Conservation (phyloP, 2,113 vertebrate species). For the Phoxinus phoxinus region DNA sequence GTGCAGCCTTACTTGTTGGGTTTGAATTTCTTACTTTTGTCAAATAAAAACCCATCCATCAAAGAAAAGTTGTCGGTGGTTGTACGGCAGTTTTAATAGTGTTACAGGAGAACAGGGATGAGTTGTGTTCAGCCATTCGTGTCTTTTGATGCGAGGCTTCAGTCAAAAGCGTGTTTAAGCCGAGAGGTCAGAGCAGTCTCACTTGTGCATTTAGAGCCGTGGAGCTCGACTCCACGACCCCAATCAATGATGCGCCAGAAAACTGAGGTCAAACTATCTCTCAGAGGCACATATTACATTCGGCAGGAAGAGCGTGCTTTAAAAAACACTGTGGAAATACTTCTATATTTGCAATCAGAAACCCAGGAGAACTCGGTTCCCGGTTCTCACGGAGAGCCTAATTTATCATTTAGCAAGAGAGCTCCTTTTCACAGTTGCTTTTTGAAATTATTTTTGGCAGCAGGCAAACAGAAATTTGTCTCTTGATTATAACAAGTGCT, state of each 20-base stretch:
- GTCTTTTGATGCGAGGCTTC: conserved; percentile 20
- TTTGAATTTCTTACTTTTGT: conserved; percentile 32
- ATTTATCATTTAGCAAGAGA: conserved; percentile 20
- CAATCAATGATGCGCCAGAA: neutral
- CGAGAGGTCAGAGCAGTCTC: neutral
- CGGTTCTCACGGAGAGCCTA: conserved; percentile 22
- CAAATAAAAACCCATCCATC: neutral
- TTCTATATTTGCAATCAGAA: conserved; percentile 2
- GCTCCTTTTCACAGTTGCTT: conserved; percentile 37
- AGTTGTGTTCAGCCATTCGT: neutral
- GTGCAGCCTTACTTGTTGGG: neutral
- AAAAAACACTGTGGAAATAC: conserved; percentile 1
- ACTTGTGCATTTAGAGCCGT: neutral
- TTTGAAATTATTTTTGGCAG: conserved; percentile 35
- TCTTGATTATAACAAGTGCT: conserved; percentile 38
- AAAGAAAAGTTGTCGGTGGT: conserved; percentile 15
- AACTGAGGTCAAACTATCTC: conserved; percentile 18
- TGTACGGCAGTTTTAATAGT: neutral
- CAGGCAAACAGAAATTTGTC: conserved; percentile 44
- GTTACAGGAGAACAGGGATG: neutral
- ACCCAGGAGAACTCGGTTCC: conserved; percentile 29
- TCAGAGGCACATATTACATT: conserved; percentile 21
- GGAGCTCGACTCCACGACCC: neutral
- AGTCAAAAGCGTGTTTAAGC: conserved; percentile 6
- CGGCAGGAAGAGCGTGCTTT: conserved; percentile 4